Base-by-base conservation (phyloP, 2,113 vertebrate genomes). In the Phylloscopus whistleri region DNA sequence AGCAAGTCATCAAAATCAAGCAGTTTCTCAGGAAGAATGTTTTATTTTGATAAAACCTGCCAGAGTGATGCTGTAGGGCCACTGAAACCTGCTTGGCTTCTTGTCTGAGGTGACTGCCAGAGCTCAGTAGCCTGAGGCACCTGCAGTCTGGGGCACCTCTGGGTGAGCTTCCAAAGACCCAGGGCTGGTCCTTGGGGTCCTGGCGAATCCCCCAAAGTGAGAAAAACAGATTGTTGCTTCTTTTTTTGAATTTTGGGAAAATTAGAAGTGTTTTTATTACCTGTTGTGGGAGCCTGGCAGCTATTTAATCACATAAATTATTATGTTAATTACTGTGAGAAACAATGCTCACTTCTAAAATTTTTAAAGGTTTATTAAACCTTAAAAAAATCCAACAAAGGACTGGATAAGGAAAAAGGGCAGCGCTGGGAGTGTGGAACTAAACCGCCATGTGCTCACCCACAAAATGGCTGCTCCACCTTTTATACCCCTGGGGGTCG, bases 11-110 rank as follows among this genome's bases (percentile, higher is more conserved):
- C 58, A 78, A 79, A 87, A 55, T 41, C 13, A 59, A 60, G 68
- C 56, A 75, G 18, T 33, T 90, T 7, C 44, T 73, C 20, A 31
- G 23, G 49, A 90, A 33, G 39, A 87, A 66, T 0, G 2, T 84
- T 41, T 77, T 44, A 31, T 67, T 87, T 80, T 76, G 44, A 51
- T 76, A 68, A 82, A 94, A 58, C 22, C 28, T 80, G 70, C 48
- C 58, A 73, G 53, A 83, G 15, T 48, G 52, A 3, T 51, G 64
- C 79, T 90, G 15, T 55, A 51, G 52, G 69, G 77, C 52, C 41
- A 10, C 22, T 51, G 44, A 91, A 90, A 91, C 53, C 31, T 85
- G 78, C 82, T 75, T 83, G 67, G 53, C 41, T 88, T 93, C 70
- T 81, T 96, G 35, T 82, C 74, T 70, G 74, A 64, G 73, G 48